phyloP scores from a whole-genome alignment of 2,797 vertebrate species.

The Rhodeus uyekii region DNA sequence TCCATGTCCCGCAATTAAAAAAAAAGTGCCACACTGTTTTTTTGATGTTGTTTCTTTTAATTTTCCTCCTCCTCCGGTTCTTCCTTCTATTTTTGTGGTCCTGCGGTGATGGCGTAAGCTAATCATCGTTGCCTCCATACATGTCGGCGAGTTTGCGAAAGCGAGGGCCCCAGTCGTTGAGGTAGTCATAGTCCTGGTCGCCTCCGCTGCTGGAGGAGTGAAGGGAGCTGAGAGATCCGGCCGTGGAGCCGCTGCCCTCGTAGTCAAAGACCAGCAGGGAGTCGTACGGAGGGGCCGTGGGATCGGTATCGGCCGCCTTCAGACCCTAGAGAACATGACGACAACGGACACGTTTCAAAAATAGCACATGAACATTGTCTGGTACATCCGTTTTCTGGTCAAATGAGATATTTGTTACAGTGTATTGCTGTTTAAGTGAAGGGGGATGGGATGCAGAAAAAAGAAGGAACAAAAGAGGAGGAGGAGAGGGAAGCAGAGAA shows the following conservation, averaged over 20 bases:
- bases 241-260: slow-evolving; percentile 94
- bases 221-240: slow-evolving; percentile 96
- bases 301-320: slow-evolving; percentile 95
- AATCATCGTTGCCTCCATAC: slow-evolving; percentile 94
- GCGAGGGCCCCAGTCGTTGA: slow-evolving; percentile 96
- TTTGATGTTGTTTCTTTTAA: slow-evolving; percentile 43
- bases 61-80: slow-evolving; percentile 42
- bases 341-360: slow-evolving; percentile 4
- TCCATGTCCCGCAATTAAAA: slow-evolving; percentile 78
- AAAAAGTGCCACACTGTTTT: slow-evolving; percentile 71
- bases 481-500: slow-evolving; percentile 28
- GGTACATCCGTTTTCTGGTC: background rate
- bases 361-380: background rate
- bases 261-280: slow-evolving; percentile 98
- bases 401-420: background rate
- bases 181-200: slow-evolving; percentile 98
- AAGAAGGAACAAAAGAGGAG: slow-evolving; percentile 55
- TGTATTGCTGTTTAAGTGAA: slow-evolving; percentile 2
- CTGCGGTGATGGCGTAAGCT: slow-evolving; percentile 45
- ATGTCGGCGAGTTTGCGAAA: slow-evolving; percentile 98
- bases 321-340: slow-evolving; percentile 81
- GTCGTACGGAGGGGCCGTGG: slow-evolving; percentile 95
- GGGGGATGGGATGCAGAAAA: slow-evolving; percentile 40
- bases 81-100: slow-evolving; percentile 27
- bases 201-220: slow-evolving; percentile 93